Conservation (phyloP, 2,888 invertebrate genomes). For the Ctena decussata region DNA sequence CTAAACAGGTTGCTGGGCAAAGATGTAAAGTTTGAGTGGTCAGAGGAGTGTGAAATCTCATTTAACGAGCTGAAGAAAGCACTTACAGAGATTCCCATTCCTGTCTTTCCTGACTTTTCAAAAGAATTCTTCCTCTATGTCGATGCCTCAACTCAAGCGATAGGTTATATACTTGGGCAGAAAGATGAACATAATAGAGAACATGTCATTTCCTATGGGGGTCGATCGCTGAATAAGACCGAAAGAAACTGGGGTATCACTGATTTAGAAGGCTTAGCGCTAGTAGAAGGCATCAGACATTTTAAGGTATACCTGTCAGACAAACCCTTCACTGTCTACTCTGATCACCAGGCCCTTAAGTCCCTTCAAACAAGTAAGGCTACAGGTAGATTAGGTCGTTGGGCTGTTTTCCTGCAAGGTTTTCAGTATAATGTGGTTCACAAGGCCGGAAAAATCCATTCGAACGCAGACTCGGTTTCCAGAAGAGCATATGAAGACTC, state of each 20-base stretch:
- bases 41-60: constrained; percentile 29
- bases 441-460: constrained; percentile 32
- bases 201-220: constrained; percentile 50
- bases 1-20: constrained; percentile 49
- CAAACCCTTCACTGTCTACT: constrained; percentile 40
- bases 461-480: background rate
- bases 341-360: constrained; percentile 55
- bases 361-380: constrained; percentile 30
- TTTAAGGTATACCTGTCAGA: constrained; percentile 53
- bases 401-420: constrained; percentile 55
- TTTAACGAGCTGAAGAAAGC: constrained; percentile 32
- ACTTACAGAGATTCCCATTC: constrained; percentile 42
- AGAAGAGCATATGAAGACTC: background rate
- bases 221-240: constrained; percentile 43
- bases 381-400: constrained; percentile 52
- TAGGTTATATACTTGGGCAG: constrained; percentile 55
- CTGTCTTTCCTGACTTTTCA: constrained; percentile 51
- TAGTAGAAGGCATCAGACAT: constrained; percentile 59
- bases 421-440: constrained; percentile 41
- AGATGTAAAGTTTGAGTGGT: constrained; percentile 49
- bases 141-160: constrained; percentile 43
- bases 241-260: constrained; percentile 61
- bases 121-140: constrained; percentile 49
- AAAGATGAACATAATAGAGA: constrained; percentile 39
- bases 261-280: constrained; percentile 63